Base-by-base conservation (phyloP, 2,797 vertebrate genomes). In the Buphagus erythrorhynchus region DNA sequence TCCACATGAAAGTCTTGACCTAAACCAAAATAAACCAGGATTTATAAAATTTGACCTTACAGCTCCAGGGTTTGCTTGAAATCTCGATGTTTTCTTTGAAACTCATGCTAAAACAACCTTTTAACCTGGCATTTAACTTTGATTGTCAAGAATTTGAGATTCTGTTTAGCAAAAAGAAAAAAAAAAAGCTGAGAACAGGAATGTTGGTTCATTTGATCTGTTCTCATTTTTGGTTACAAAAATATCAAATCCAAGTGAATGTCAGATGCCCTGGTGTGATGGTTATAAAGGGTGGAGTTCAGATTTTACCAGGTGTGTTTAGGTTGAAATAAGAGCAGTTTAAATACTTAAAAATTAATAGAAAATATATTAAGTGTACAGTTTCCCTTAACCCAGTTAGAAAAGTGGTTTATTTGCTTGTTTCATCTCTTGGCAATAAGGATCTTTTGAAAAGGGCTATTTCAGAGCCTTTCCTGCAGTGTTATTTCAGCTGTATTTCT, bases 41-140 rank as follows among this genome's bases (percentile, higher is more conserved):
- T 84, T 66, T 67, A 19, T 29, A 61, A 57, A 86, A 54, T 71
- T 49, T 74, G 57, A 90, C 63, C 49, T 69, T 40, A 45, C n/a
- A 82, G 55, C 21, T 61, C n/a, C 21, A 48, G 6, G 2, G 8
- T 73, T 91, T 77, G 28, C 33, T 90, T 75, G 58, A 91, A 91
- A 68, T 69, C 35, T 29, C 22, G 2, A 5, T 63, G 28, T 72
- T 94, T 88, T 65, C 58, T 71, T 88, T 72, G 38, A 61, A 94
- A 75, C 9, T 55, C 57, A 42, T 81, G 54, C 59, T 69, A 72
- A 77, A 88, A 86, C 78, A 88, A 87, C 61, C 46, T 65, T 92
- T 95, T 86, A 92, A 91, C 67, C 75, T 95, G 91, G 76, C 49
- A 69, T 74, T 92, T 93, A 46, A 68, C 57, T 87, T 89, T 76